Evolutionary conservation across 2,888 invertebrate species (phyloP).

Genomic region (Kuschelorhynchus macadamiae): DNA sequence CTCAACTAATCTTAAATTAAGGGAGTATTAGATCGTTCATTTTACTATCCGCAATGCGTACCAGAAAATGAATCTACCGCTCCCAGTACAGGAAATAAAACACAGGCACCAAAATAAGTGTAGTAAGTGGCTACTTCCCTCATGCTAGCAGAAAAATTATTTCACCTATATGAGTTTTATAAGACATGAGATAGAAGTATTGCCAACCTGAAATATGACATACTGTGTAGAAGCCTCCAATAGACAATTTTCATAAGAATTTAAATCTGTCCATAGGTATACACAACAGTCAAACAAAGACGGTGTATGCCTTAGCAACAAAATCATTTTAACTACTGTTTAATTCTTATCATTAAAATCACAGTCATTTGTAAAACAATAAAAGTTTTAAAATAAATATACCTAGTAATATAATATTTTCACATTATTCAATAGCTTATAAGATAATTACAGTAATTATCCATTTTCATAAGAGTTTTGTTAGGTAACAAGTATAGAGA

Average conservation of each 20-base stretch:
- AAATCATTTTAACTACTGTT: conserved; percentile 25
- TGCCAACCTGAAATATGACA: no score
- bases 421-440: conserved; percentile 28
- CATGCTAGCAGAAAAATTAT: no score
- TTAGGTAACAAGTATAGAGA: conserved; percentile 22
- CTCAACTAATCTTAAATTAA: no score
- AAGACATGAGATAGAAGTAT: no score
- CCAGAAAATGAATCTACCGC: no score
- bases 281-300: not conserved
- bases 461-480: conserved; percentile 33
- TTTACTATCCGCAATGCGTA: no score
- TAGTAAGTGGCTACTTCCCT: no score
- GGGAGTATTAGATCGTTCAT: no score
- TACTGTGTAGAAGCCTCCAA: not conserved
- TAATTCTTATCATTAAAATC: conserved; percentile 50
- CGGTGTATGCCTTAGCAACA: conserved; percentile 3
- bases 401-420: conserved; percentile 22
- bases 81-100: no score
- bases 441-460: conserved; percentile 1
- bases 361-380: conserved; percentile 43
- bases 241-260: not conserved
- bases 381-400: conserved; percentile 43
- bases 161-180: no score
- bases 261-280: not conserved
- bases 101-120: no score